A percentile compares a stretch with the other conserved stretches of the same genome.
Evolutionary conservation across 2,888 invertebrate genomes (phyloP).

Genomic region (Lutraria lutraria): DNA sequence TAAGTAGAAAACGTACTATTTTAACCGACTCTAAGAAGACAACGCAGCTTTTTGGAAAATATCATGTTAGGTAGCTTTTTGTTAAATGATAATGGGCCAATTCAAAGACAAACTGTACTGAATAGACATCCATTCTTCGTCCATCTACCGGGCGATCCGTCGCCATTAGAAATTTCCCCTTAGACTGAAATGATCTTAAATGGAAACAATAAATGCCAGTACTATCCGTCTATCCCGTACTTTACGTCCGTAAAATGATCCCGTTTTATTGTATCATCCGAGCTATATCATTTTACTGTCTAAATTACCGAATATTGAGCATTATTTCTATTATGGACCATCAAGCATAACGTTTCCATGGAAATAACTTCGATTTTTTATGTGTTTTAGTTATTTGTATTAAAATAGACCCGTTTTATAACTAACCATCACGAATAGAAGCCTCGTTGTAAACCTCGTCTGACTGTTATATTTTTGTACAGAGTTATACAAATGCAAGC

Average conservation of each 20-base stretch:
- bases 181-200: not conserved
- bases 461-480: not conserved
- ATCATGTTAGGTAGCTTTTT: not conserved
- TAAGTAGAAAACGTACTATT: not conserved
- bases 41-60: not conserved
- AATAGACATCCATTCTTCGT: not conserved
- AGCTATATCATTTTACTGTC: constrained; percentile 26
- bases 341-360: not conserved
- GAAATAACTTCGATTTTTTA: not conserved
- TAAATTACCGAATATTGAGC: constrained; percentile 37
- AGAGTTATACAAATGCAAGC: too few species aligned
- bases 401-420: constrained; percentile 8
- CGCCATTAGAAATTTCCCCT: not conserved
- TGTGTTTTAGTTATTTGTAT: not conserved
- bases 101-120: not conserved
- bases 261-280: not conserved
- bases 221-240: not conserved
- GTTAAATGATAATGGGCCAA: not conserved
- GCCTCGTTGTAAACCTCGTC: not conserved
- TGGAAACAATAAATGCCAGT: constrained; percentile 17
- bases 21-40: not conserved
- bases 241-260: constrained; percentile 17
- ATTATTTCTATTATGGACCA: constrained; percentile 41
- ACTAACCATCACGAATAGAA: constrained; percentile 35
- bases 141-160: not conserved